Evolutionary conservation across 2,113 vertebrate species (phyloP).

Genomic region (Hipposideros armiger): DNA sequence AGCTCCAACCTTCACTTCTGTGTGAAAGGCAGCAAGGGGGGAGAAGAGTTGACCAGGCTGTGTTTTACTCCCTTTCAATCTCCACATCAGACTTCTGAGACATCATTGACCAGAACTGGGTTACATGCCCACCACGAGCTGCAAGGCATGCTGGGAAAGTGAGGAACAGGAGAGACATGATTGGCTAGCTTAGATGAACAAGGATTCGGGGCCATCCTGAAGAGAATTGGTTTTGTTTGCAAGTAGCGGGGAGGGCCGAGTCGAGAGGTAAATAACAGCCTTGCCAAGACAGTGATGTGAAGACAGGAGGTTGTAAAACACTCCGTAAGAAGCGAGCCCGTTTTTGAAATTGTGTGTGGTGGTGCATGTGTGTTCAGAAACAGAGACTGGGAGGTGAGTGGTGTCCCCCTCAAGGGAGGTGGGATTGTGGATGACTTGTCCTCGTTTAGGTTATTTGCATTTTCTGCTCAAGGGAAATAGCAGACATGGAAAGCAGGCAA

Average conservation of each 20-base stretch:
- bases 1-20: not conserved
- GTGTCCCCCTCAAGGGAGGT: rapidly evolving
- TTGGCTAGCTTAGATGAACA: not conserved
- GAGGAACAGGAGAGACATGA: not conserved
- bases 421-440: not conserved
- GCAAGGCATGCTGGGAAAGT: not conserved
- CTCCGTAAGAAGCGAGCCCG: rapidly evolving
- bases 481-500: no score
- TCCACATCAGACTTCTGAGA: not conserved
- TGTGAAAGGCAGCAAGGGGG: not conserved
- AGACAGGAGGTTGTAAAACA: not conserved
- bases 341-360: not conserved
- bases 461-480: not conserved
- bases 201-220: rapidly evolving
- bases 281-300: not conserved
- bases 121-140: not conserved
- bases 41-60: not conserved
- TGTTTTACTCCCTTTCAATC: not conserved
- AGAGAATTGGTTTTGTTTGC: not conserved
- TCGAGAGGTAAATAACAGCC: not conserved
- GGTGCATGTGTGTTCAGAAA: rapidly evolving
- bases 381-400: not conserved
- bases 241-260: not conserved
- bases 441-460: not conserved
- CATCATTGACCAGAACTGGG: not conserved